Evolutionary conservation across 1,140 invertebrate species (phyloP).

Genomic region (Drosophila suzukii): DNA sequence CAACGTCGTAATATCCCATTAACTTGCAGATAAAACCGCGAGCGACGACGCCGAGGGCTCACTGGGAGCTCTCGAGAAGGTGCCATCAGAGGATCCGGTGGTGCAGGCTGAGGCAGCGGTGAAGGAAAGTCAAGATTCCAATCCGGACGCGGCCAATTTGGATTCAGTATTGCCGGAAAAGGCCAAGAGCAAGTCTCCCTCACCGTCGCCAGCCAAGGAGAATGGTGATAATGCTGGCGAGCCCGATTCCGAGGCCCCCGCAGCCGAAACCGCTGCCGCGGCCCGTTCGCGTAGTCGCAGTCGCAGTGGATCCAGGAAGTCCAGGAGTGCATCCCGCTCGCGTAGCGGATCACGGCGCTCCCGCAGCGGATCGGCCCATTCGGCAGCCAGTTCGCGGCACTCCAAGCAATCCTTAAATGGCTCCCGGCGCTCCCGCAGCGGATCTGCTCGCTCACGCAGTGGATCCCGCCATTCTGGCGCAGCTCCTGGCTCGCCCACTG

Average conservation of each 20-base stretch:
- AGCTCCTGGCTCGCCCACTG: slow-evolving; percentile 63
- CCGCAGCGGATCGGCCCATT: slow-evolving; percentile 49
- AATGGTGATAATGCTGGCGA: not conserved
- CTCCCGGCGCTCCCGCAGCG: slow-evolving; percentile 78
- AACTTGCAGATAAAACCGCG: slow-evolving; percentile 14
- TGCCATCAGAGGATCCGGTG: not conserved
- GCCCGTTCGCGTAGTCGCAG: slow-evolving; percentile 21
- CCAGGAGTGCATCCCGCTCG: slow-evolving; percentile 51
- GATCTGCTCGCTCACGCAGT: slow-evolving; percentile 75
- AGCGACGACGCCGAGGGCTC: slow-evolving; percentile 3
- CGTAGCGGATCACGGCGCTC: slow-evolving; percentile 80
- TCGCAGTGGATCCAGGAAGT: slow-evolving; percentile 16
- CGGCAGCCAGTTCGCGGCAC: slow-evolving; percentile 67
- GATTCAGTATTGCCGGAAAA: slow-evolving; percentile 19
- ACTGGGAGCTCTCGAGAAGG: not conserved
- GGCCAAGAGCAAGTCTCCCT: slow-evolving; percentile 13
- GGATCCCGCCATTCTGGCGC: slow-evolving; percentile 83
- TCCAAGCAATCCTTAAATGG: slow-evolving; percentile 77
- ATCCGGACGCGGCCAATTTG: slow-evolving; percentile 6
- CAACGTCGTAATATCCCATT: slow-evolving; percentile 2
- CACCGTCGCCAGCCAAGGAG: not conserved
- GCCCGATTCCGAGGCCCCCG: not conserved
- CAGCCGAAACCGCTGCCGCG: too few species aligned
- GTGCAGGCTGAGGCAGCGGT: not conserved
- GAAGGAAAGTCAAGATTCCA: not conserved